Evolutionary conservation across 2,797 vertebrate species (phyloP), one percentile per base, ranked within the genome.

Genomic region (Thalassophryne amazonica): DNA sequence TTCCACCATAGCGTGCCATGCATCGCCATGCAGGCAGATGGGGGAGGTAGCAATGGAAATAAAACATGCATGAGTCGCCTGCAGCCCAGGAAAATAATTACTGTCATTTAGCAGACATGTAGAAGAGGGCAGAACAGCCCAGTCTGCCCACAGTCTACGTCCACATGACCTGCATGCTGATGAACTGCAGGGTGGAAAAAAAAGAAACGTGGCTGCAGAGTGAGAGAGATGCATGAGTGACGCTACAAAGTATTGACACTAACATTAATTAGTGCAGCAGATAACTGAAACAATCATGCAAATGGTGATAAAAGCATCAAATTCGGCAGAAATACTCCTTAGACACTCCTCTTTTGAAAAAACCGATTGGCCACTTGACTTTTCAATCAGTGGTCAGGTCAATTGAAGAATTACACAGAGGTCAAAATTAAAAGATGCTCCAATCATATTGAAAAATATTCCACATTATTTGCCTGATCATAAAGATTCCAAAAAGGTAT

Each of bases 11-110:
- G 59, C 47, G 62, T 46, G 60, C 80, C 69, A 75, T 82, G 73
- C 70, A 70, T 76, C 7, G 63, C 74, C 69, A 69, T 81, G 74
- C 72, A 76, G 73, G 77, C 83, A 85, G 81, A 84, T 81, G 84
- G 77, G 82, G 80, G 81, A 84, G 83, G 86, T 80, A 80, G 72
- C 85, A 79, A 83, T 73, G 73, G 69, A 81, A 81, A 87, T 89
- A 86, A 87, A 88, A 88, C 84, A 87, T 88, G 85, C 83, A 88
- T 85, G 86, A 88, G 83, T 80, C 58, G 87, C 87, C 85, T 81
- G 80, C 85, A 87, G 87, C 87, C 81, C 80, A 81, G 79, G 80
- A 87, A 87, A 87, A 89, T 89, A 87, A 89, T 89, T 86, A 89
- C 85, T 86, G 85, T 86, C 87, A 89, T 89, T 89, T 89, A 89